A percentile compares a stretch with the other conserved stretches of the same genome.
Conservation (phyloP, 2,797 vertebrate genomes). For the Scarus forsteni region DNA sequence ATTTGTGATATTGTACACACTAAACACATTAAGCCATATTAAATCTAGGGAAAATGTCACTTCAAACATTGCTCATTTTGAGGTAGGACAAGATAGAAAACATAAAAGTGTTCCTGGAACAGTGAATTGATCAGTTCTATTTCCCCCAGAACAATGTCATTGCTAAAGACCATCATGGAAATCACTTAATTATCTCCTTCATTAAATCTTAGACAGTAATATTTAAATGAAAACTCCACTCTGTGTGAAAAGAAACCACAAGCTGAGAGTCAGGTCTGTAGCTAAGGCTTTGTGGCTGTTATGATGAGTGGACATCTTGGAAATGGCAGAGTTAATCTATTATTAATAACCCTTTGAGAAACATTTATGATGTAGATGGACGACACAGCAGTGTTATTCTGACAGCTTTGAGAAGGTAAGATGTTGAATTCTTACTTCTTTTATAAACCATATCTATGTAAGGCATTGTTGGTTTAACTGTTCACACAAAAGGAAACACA, state of each 20-base stretch:
- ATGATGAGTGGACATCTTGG: slow-evolving; percentile 62
- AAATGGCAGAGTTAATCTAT: slow-evolving; percentile 79
- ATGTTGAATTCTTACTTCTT: slow-evolving; percentile 36
- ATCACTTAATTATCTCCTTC: background rate
- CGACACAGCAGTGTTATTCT: slow-evolving; percentile 34
- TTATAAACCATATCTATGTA: slow-evolving; percentile 36
- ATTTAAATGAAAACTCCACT: background rate
- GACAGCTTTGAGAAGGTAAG: slow-evolving; percentile 44
- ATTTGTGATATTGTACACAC: too few species aligned
- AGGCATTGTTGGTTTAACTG: slow-evolving; percentile 14
- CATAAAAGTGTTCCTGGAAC: background rate
- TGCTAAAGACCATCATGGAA: background rate
- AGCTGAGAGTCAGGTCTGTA: slow-evolving; percentile 20
- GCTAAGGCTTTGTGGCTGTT: slow-evolving; percentile 45
- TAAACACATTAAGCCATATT: too few species aligned
- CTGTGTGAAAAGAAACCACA: background rate
- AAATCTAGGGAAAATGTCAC: too few species aligned
- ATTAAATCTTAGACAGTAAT: background rate
- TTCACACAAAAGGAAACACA: slow-evolving; percentile 1
- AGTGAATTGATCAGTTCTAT: background rate
- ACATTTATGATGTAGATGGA: slow-evolving; percentile 53
- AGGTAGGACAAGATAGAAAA: background rate
- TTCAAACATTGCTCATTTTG: too few species aligned
- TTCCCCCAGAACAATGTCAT: background rate
- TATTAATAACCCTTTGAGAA: slow-evolving; percentile 79